These are phyloP conservation scores for Poeciliopsis paucimaculata DNA, from an alignment of 2,797 vertebrate genomes.

Conservation along the genomic window DNA sequence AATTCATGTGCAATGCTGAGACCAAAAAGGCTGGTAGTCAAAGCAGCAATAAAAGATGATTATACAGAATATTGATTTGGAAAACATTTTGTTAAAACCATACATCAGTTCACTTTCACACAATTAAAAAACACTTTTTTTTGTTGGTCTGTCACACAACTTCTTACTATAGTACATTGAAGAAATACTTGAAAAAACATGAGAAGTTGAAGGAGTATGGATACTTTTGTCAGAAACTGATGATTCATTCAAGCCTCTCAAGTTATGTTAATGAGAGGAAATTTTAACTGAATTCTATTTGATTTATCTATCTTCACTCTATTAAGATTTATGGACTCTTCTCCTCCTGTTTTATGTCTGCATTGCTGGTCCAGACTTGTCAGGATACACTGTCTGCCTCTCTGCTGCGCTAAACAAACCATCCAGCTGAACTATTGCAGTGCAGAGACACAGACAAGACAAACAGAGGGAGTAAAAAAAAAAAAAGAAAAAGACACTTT, in stretches of 20 bases:
- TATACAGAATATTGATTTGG: background rate
- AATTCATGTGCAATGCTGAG: background rate
- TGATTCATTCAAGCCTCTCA: too few relatives aligned
- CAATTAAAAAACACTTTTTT: background rate
- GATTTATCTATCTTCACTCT: slow-evolving; percentile 28
- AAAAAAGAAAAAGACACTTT: slow-evolving; percentile 15
- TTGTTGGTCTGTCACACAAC: background rate
- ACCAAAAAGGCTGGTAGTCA: background rate
- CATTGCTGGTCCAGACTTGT: slow-evolving; percentile 63
- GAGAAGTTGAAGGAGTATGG: background rate
- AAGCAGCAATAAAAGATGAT: background rate
- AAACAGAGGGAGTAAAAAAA: slow-evolving; percentile 14
- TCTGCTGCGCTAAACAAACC: slow-evolving; percentile 57
- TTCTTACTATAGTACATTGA: background rate
- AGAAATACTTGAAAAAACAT: background rate
- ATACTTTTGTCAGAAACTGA: background rate
- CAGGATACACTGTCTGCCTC: slow-evolving; percentile 56
- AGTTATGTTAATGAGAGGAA: background rate
- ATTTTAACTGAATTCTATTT: slow-evolving; percentile 4
- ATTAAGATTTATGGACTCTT: slow-evolving; percentile 28
- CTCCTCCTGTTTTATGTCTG: slow-evolving; percentile 46
- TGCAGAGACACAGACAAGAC: slow-evolving; percentile 43
- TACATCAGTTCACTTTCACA: background rate
- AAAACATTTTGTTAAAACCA: background rate
- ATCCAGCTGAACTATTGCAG: slow-evolving; percentile 25